Base-by-base conservation (phyloP, 2,888 invertebrate species). In the Stenodera caucasica region DNA sequence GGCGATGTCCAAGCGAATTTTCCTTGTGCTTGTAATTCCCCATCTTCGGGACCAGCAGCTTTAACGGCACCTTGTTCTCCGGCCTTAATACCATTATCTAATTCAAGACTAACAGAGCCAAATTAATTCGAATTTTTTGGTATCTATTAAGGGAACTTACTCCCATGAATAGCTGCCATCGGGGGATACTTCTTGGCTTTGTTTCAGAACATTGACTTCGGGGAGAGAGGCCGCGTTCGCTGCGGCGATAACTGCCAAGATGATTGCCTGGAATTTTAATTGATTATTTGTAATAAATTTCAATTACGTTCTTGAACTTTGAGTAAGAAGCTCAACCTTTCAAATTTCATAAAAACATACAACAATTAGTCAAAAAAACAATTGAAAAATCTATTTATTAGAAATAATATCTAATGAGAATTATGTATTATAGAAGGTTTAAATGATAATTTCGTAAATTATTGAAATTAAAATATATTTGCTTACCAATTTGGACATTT, bases 11-110 rank as follows among this genome's bases (percentile, higher is more conserved):
- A 75, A 1, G 60, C 57, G 66, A 79, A 86, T 4, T 80, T 74
- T 26, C 86, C 86, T 64, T 83, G 80, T 9, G 77, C 75, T 1
- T 45, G 12, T n/a, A 45, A 45, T 23, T 45, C 45, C 21, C 21
- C 23, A 2, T 45, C 45, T 23, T 45, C 45, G 9, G 37, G 37
- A 29, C 86, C 86, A 64, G 82, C 80, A 11, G 77, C 76, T 1
- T 57, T 50, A n/a, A 51, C 26, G 1, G 30, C 26, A 7, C 57
- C 57, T 14, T 35, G 33, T 37, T 57, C 57, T 33, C 52, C 40
- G 2, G 37, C 57, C n/a, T 57, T 57, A 30, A 50, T 37, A 5
- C 57, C 57, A 23, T 57, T 50, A n/a, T 50, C 57, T 26, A 50
- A 32, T 33, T 57, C 57, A 30, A 51, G 4, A 12, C 51, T 51